These are phyloP conservation scores for Allygus modestus DNA, from an alignment of 2,888 invertebrate species.

Conservation along the genomic window DNA sequence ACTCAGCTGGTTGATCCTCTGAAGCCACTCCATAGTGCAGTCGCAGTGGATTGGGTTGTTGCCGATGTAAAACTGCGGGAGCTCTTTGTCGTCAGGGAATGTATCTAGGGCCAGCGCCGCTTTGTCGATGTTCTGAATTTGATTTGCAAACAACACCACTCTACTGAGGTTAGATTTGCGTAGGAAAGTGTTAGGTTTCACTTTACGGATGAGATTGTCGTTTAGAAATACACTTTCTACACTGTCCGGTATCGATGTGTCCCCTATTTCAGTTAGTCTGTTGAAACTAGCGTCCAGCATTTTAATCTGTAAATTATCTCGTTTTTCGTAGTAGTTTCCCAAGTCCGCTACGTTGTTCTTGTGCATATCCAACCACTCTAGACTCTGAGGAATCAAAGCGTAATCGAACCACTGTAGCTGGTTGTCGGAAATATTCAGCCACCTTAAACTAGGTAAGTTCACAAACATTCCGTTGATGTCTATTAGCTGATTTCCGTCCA, in stretches of 20 bases:
- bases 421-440: slow-evolving; percentile 94
- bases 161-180: slow-evolving; percentile 90
- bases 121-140: slow-evolving; percentile 88
- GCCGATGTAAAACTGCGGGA: slow-evolving; percentile 94
- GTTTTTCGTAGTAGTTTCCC: slow-evolving; percentile 92
- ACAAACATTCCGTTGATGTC: slow-evolving; percentile 96
- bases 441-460: slow-evolving; percentile 87
- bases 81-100: slow-evolving; percentile 83
- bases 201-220: slow-evolving; percentile 89
- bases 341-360: slow-evolving; percentile 92
- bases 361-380: slow-evolving; percentile 94
- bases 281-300: slow-evolving; percentile 95
- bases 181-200: slow-evolving; percentile 91
- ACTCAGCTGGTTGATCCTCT: slow-evolving; percentile 91
- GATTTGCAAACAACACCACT: slow-evolving; percentile 94
- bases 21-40: slow-evolving; percentile 97
- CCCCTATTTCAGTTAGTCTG: slow-evolving; percentile 87
- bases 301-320: slow-evolving; percentile 86
- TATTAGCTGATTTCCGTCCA: slow-evolving; percentile 92
- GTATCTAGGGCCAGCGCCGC: slow-evolving; percentile 88
- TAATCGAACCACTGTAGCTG: slow-evolving; percentile 96
- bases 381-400: slow-evolving; percentile 91
- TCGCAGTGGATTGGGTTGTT: slow-evolving; percentile 97
- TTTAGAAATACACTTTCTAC: slow-evolving; percentile 92
- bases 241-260: slow-evolving; percentile 91